These are phyloP conservation scores for Arctia plantaginis DNA, from an alignment of 2,888 invertebrate genomes.

Conservation along the genomic window DNA sequence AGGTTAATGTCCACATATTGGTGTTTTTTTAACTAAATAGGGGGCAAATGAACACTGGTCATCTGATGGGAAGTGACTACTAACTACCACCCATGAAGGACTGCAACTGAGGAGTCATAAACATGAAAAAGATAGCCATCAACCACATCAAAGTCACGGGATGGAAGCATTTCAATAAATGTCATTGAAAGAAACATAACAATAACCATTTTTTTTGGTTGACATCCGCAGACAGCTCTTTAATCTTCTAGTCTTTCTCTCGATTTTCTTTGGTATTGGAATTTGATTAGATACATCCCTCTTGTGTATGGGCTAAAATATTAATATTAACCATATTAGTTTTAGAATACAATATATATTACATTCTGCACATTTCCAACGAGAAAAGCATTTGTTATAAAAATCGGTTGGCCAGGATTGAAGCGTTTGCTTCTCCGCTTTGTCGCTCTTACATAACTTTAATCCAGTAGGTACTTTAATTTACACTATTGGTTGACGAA, in stretches of 20 bases:
- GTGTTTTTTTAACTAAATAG: background rate
- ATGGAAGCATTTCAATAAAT: background rate
- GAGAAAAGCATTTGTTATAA: too few relatives aligned
- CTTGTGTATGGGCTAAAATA: conserved; percentile 63
- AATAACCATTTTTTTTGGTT: conserved; percentile 10
- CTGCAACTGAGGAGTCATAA: background rate
- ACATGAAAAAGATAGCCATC: background rate
- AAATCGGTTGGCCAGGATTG: too few relatives aligned
- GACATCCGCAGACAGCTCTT: conserved; percentile 7
- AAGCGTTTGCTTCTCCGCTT: too few relatives aligned
- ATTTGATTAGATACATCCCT: conserved; percentile 65
- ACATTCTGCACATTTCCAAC: too few relatives aligned
- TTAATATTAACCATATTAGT: background rate
- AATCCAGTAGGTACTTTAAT: too few relatives aligned
- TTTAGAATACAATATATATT: background rate
- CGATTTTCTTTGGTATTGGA: conserved; percentile 54
- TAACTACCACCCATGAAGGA: background rate
- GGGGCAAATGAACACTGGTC: background rate
- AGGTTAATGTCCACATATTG: too few relatives aligned
- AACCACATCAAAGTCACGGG: background rate
- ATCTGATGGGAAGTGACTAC: background rate
- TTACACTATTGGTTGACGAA: too few relatives aligned
- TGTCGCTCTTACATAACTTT: too few relatives aligned
- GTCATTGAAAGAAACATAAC: background rate
- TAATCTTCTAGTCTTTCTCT: conserved; percentile 13